Evolutionary conservation across 2,797 vertebrate species (phyloP), one percentile per base, ranked within the genome.

Genomic region (Pogonophryne albipinna): DNA sequence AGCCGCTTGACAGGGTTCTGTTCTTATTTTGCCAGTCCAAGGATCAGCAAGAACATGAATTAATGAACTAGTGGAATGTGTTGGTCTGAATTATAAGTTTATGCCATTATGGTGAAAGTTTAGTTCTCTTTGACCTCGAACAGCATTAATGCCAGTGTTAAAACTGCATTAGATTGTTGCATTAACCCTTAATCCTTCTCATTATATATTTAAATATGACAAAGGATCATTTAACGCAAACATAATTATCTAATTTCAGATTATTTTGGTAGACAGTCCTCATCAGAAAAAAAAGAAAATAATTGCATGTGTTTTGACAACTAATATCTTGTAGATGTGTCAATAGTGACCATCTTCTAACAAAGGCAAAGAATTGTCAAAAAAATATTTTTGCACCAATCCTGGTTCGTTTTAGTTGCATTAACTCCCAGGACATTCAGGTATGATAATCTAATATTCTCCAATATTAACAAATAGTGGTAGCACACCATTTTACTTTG

Each of bases 11-110:
- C 15, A 16, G 42, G 38, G 27, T 74, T 11, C 34, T 46, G 20
- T 20, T 27, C 15, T 58, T 46, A 9, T 71, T 74, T 41, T 44
- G 55, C 55, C 5, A 58, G 56, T 80, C 27, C 2, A 56, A 6
- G 60, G 20, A 79, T 78, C 73, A 70, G 27, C 49, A 41, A 55
- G 15, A 46, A 41, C 34, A 64, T 42, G 51, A 42, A 67, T 68
- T 52, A 66, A 67, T 23, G 60, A 27, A 65, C 53, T 45, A 49
- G 34, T 20, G 15, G 20, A 44, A 13, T 41, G 16, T 66, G 23
- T 61, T 65, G 2, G 42, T 12, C 13, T 42, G 6, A 49, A 69
- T 73, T 76, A 44, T 12, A 70, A 64, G 47, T 3, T 27, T 66
- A 62, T 20, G 23, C 10, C 20, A 49, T 52, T 70, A 51, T 34